Conservation (phyloP, 2,113 vertebrate genomes). For the Emydura subglobosa region DNA sequence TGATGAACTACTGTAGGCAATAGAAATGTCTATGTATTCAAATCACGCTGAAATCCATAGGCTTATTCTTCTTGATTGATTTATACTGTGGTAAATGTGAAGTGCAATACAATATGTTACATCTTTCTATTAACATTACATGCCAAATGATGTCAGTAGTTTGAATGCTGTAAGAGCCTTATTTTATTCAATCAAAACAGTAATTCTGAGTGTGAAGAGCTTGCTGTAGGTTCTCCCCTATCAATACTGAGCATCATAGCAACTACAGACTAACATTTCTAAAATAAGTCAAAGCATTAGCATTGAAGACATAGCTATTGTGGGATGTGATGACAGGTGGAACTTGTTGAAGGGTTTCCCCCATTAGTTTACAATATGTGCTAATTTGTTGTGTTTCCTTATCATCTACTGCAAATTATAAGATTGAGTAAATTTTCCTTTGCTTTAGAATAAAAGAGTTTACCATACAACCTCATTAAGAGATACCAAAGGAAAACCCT, state of each 20-base stretch:
- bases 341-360: not conserved
- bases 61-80: not conserved
- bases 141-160: not conserved
- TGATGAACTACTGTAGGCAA: constrained; percentile 7
- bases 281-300: not conserved
- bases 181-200: not conserved
- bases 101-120: not conserved
- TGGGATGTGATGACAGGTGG: not conserved
- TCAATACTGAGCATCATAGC: not conserved
- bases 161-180: not conserved
- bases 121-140: not conserved
- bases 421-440: not conserved
- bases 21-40: not conserved
- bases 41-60: not conserved
- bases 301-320: not conserved
- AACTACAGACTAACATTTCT: not conserved
- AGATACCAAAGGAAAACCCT: not conserved
- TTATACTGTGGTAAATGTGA: not conserved
- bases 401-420: not conserved
- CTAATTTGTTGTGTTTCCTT: not conserved
- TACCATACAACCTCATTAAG: not conserved
- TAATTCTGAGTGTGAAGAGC: not conserved
- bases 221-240: accelerated
- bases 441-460: not conserved
- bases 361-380: not conserved